phyloP scores from a whole-genome alignment of 1,140 invertebrate species.

The Heliothis virescens region DNA sequence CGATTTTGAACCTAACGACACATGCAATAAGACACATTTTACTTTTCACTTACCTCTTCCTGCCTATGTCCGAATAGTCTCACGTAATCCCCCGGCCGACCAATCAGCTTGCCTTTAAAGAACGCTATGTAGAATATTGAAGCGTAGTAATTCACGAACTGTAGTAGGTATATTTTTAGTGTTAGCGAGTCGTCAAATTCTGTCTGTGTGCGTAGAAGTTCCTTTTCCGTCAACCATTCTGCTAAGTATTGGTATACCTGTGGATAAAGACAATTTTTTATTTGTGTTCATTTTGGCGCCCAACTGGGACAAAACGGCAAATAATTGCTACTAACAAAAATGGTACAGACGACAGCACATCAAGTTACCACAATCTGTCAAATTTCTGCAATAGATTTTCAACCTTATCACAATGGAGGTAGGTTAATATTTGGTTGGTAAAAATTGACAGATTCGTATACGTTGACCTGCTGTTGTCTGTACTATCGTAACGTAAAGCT shows the following conservation, averaged over 20 bases:
- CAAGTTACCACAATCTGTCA: too few relatives aligned
- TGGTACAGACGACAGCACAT: too few relatives aligned
- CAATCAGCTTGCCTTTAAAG: conserved; percentile 97
- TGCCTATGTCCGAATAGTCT: conserved; percentile 92
- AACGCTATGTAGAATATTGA: conserved; percentile 99
- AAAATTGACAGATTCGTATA: too few relatives aligned
- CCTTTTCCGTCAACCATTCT: conserved; percentile 97
- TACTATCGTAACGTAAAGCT: too few relatives aligned
- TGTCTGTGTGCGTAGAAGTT: conserved; percentile 97
- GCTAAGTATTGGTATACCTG: conserved; percentile 96
- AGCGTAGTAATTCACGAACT: conserved; percentile 99
- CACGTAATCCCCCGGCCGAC: conserved; percentile 93
- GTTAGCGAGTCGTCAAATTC: conserved; percentile 99
- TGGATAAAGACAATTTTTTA: not conserved
- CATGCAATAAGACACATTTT: not conserved
- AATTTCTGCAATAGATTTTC: too few relatives aligned
- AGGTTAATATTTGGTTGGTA: too few relatives aligned
- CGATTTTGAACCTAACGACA: not conserved
- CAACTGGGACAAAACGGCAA: not conserved
- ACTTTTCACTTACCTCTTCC: conserved; percentile 90
- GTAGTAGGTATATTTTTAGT: conserved; percentile 98
- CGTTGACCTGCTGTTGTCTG: too few relatives aligned
- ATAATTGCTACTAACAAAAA: too few relatives aligned
- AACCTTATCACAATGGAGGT: too few relatives aligned
- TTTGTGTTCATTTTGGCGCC: not conserved